These are phyloP conservation scores for Bothrops alternatus DNA, from an alignment of 2,797 vertebrate genomes.

Conservation along the genomic window DNA sequence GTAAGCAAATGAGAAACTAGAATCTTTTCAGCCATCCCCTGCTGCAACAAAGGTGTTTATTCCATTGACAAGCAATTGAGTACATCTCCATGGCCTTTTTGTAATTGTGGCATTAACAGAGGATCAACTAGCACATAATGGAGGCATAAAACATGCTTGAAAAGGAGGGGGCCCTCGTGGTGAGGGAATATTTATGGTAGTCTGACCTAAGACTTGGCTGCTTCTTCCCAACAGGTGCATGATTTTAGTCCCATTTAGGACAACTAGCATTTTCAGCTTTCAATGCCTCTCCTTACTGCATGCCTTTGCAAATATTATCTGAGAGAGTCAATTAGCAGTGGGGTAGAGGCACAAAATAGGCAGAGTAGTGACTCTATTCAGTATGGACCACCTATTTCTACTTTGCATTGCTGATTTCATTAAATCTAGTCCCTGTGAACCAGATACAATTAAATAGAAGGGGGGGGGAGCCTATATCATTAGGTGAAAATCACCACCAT, in stretches of 20 bases:
- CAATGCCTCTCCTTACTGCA: not conserved
- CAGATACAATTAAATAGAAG: not conserved
- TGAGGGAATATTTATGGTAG: constrained; percentile 58
- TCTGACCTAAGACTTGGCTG: constrained; percentile 63
- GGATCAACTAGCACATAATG: constrained; percentile 66
- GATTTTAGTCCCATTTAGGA: constrained; percentile 25
- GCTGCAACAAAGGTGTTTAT: constrained; percentile 59
- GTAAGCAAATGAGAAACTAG: not conserved
- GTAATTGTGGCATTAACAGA: constrained; percentile 69
- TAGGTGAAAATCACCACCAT: not conserved
- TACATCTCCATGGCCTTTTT: constrained; percentile 47
- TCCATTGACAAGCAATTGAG: constrained; percentile 57
- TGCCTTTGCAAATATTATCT: not conserved
- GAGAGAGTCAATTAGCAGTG: not conserved
- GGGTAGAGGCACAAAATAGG: not conserved
- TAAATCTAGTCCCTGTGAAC: not conserved
- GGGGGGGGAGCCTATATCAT: not conserved
- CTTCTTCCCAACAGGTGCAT: constrained; percentile 54
- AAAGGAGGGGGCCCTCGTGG: constrained; percentile 55
- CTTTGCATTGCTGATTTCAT: not conserved
- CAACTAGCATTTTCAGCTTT: constrained; percentile 2
- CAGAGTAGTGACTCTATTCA: not conserved
- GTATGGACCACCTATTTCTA: not conserved
- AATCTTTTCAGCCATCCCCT: not conserved
- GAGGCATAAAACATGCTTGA: constrained; percentile 43